Conservation (phyloP, 2,888 invertebrate genomes). For the Aphodius sticticus region DNA sequence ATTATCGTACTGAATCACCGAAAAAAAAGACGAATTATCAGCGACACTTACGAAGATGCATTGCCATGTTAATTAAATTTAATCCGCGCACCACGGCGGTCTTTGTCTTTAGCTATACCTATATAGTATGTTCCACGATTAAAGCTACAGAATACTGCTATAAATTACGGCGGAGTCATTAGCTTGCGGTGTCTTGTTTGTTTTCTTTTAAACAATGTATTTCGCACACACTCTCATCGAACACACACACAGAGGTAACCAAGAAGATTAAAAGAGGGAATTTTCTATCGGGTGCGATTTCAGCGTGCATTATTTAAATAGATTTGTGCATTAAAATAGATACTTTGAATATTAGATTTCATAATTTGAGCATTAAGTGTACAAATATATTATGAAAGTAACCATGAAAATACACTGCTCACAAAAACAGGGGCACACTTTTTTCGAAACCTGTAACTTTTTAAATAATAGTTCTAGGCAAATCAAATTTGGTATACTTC, state of each 20-base stretch:
- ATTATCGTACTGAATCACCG: no score
- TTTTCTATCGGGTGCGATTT: no score
- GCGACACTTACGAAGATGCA: not conserved
- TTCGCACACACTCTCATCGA: not conserved
- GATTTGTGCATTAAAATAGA: no score
- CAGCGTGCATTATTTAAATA: no score
- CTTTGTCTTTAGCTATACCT: not conserved
- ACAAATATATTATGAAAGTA: no score
- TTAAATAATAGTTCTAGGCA: no score
- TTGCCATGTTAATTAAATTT: not conserved
- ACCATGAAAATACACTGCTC: no score
- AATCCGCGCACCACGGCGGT: not conserved
- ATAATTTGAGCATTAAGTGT: no score
- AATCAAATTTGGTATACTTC: no score
- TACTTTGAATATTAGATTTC: no score
- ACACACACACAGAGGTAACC: not conserved
- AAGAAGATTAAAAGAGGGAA: not conserved
- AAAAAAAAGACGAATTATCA: not conserved
- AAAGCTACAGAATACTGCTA: not conserved
- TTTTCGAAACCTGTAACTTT: no score
- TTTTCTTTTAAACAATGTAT: not conserved
- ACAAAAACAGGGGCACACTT: no score
- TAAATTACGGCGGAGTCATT: not conserved
- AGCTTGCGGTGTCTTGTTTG: not conserved
- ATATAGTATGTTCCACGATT: not conserved